Evolutionary conservation across 2,113 vertebrate species (phyloP).

Genomic region (Gallinago paraguaiae): DNA sequence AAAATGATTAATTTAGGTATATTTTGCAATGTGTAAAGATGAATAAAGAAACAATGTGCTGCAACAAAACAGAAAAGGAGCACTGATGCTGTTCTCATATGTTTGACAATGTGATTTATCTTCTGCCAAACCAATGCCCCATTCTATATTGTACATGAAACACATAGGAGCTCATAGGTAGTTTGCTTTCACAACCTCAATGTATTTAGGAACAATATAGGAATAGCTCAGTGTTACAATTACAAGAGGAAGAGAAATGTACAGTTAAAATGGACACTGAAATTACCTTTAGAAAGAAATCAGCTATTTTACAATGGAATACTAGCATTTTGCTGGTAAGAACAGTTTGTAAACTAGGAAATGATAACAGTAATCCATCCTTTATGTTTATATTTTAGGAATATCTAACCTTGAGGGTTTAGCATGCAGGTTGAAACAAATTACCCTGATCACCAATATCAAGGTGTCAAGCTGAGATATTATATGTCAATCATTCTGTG

Average conservation of each 20-base stretch:
- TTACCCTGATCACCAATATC: conserved; percentile 61
- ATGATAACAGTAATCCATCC: background rate
- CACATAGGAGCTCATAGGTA: background rate
- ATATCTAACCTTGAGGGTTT: conserved; percentile 47
- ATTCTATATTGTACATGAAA: background rate
- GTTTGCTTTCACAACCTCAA: background rate
- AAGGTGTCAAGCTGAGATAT: conserved; percentile 56
- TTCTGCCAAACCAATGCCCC: background rate
- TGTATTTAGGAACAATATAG: background rate
- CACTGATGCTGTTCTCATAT: background rate
- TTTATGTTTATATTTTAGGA: conserved; percentile 37
- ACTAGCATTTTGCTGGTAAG: background rate
- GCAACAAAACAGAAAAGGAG: conserved; percentile 1
- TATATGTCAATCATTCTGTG: conserved; percentile 50
- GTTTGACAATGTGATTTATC: background rate
- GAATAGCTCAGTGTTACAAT: background rate
- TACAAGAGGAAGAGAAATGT: background rate
- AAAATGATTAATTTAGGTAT: background rate
- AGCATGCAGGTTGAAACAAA: conserved; percentile 44
- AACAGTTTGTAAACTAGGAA: conserved; percentile 3
- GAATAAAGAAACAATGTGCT: conserved; percentile 1
- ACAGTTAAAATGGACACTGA: background rate
- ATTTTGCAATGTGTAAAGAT: background rate
- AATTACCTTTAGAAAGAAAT: background rate
- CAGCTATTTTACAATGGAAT: background rate